Evolutionary conservation across 2,113 vertebrate genomes (phyloP).

Genomic region (Lipotes vexillifer): DNA sequence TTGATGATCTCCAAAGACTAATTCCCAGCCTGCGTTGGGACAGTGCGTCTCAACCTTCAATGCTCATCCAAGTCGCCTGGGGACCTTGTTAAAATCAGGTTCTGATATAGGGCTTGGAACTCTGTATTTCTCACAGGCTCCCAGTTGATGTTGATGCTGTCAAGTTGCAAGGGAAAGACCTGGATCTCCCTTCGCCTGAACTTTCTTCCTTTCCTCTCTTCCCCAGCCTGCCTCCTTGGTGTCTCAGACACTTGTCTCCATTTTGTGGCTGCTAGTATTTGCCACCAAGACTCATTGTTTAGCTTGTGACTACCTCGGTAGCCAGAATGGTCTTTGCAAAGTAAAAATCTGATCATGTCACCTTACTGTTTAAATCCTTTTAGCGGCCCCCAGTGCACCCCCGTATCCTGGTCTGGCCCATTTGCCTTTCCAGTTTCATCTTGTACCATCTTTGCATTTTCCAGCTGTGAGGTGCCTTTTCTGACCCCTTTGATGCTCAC

Average conservation of each 20-base stretch:
- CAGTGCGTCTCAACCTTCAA: neutral
- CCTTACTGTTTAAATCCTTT: neutral
- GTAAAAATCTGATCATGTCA: neutral
- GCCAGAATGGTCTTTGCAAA: neutral
- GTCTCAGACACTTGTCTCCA: neutral
- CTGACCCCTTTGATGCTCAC: neutral
- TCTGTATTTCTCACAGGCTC: neutral
- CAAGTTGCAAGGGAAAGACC: neutral
- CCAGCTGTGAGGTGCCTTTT: neutral
- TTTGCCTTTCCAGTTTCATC: neutral
- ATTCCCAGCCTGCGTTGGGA: neutral
- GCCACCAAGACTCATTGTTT: neutral
- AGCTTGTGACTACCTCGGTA: neutral
- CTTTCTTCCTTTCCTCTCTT: neutral
- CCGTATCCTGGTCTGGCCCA: neutral
- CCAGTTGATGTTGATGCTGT: neutral
- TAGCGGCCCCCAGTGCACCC: neutral
- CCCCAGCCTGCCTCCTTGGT: neutral
- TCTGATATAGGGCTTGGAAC: neutral
- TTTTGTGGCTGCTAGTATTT: neutral
- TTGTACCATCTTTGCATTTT: neutral
- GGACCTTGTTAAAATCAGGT: neutral
- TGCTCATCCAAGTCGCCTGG: neutral
- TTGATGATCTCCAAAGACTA: neutral
- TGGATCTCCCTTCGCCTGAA: neutral